Evolutionary conservation across 1,140 invertebrate species (phyloP), one percentile per base, ranked within the genome.

Genomic region (Calephelis virginiensis): DNA sequence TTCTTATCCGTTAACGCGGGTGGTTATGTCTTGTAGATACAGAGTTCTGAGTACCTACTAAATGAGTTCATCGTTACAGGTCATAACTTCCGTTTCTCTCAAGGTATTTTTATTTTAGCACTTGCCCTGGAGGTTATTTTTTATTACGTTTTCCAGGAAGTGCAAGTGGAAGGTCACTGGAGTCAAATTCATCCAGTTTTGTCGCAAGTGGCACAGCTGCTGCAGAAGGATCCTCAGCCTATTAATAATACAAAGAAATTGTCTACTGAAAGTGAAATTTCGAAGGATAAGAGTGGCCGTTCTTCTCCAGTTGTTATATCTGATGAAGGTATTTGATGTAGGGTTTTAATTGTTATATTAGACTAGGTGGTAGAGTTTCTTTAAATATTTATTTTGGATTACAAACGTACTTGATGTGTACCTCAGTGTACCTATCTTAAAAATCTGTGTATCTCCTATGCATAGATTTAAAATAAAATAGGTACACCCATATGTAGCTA

Each of bases 151-250:
- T 56, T 66, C 0, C 11, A 89, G 86, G 83, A 86, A 67, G 72
- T 86, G 6, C 77, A 85, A 48, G 14, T 90, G 48, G 87, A 90
- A 76, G 87, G 87, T 6, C 78, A 81, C 38, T 86, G 84, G 85
- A 75, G 80, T 0, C 75, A 86, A 10, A 76, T 90, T 6, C 74
- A 82, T 50, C 80, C 84, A 3, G 74, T 85, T 0, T 45, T 90
- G 5, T 74, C 78, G 13, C 80, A 88, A 40, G 80, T 90, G n/a
- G 73, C 84, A 10, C 75, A 83, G 28, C 76, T 86, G 63, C 76
- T 88, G 11, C 75, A 86, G 46, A 83, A 82, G 28, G 73, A 78
- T 12, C 38, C 40, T 4, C n/a, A 46, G 8, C 61, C 61, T 13
- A 45, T 1, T 9, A 62, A 28, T 8, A 62, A 13, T 28, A 47